Conservation (phyloP, 2,797 vertebrate species). For the Rhodeus uyekii region DNA sequence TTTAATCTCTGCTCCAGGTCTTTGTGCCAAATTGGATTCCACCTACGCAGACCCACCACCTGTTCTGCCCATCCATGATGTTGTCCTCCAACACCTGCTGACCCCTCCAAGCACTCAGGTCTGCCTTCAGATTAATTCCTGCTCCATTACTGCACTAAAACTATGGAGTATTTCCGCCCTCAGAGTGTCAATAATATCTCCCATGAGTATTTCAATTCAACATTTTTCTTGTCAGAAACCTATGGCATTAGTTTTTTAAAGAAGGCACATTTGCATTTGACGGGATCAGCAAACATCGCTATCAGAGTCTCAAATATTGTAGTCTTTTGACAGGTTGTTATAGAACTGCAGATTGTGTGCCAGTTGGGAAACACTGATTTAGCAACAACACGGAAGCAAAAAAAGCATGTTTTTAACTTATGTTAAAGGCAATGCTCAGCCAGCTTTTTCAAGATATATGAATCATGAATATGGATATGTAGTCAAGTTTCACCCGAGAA, state of each 20-base stretch:
- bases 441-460: conserved; percentile 18
- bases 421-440: neutral
- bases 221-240: neutral
- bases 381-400: neutral
- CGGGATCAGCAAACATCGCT: neutral
- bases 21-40: conserved; percentile 61
- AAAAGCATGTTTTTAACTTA: conserved; percentile 12
- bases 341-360: neutral
- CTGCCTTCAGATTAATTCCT: conserved; percentile 54
- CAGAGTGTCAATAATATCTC: conserved; percentile 10
- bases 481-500: neutral
- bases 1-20: conserved; percentile 64
- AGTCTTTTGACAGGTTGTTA: neutral
- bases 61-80: conserved; percentile 58
- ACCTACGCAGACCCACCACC: conserved; percentile 58
- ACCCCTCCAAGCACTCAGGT: conserved; percentile 51
- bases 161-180: conserved; percentile 34
- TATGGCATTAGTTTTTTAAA: neutral
- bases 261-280: neutral
- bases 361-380: neutral
- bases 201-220: conserved; percentile 34
- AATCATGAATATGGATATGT: conserved; percentile 6
- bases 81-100: conserved; percentile 59
- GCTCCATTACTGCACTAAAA: conserved; percentile 36
- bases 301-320: neutral